Evolutionary conservation across 2,113 vertebrate species (phyloP).

Genomic region (Chaetodon auriga): DNA sequence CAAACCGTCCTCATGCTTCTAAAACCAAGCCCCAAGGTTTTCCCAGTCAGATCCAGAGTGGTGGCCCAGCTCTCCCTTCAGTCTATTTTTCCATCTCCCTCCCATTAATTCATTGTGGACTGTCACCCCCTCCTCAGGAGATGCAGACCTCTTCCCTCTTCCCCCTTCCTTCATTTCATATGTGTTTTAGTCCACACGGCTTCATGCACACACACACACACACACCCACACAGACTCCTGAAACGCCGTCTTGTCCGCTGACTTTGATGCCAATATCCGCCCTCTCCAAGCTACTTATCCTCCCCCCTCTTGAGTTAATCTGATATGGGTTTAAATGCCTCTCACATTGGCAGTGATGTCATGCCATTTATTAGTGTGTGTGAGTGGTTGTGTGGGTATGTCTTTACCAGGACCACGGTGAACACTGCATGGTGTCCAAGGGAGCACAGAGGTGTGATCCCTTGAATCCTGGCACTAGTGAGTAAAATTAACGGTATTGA

Average conservation of each 20-base stretch:
- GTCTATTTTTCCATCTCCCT: neutral
- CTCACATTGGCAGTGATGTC: slow-evolving; percentile 68
- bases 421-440: slow-evolving; percentile 1
- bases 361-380: slow-evolving; percentile 56
- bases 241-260: slow-evolving; percentile 20
- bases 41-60: slow-evolving; percentile 1
- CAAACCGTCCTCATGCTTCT: neutral
- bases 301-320: slow-evolving; percentile 72
- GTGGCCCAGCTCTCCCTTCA: neutral
- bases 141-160: neutral
- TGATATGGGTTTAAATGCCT: slow-evolving; percentile 78
- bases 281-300: slow-evolving; percentile 71
- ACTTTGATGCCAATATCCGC: slow-evolving; percentile 51
- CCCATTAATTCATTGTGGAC: neutral
- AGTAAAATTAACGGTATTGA: neutral
- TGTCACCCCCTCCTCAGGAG: neutral
- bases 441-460: slow-evolving; percentile 30
- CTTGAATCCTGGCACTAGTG: neutral
- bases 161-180: neutral
- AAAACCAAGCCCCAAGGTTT: neutral
- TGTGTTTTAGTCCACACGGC: slow-evolving; percentile 27
- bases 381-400: slow-evolving; percentile 17
- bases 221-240: slow-evolving; percentile 4
- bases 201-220: neutral
- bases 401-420: neutral